Percentiles rank a stretch among this genome's conserved stretches.
Evolutionary conservation across 2,888 invertebrate genomes (phyloP).

Genomic region (Anthophora plumipes): DNA sequence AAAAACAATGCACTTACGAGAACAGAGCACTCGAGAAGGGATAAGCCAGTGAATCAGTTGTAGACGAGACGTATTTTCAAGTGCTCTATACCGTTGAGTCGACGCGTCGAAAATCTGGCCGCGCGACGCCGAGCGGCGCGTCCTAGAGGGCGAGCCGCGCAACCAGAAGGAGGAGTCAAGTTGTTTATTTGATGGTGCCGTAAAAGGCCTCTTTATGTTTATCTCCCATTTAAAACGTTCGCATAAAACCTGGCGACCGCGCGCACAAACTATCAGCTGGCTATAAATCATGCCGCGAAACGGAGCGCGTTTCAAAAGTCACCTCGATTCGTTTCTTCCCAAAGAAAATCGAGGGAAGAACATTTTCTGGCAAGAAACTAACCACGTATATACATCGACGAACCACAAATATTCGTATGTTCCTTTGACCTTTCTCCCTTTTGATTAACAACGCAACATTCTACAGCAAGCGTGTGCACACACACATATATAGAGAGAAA

Average conservation of each 20-base stretch:
- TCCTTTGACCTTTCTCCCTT: too few relatives aligned
- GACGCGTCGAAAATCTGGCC: constrained; percentile 48
- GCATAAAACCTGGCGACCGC: constrained; percentile 83
- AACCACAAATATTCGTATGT: too few relatives aligned
- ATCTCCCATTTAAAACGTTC: constrained; percentile 84
- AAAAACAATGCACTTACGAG: not conserved
- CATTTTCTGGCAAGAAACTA: too few relatives aligned
- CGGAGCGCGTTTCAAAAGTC: constrained; percentile 70
- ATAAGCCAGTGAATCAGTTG: not conserved
- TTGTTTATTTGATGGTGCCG: constrained; percentile 85
- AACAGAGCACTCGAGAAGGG: not conserved
- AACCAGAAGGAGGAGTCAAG: constrained; percentile 84
- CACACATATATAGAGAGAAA: too few relatives aligned
- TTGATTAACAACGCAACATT: too few relatives aligned
- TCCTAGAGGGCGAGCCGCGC: constrained; percentile 39
- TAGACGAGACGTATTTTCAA: constrained; percentile 30
- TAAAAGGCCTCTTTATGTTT: constrained; percentile 85
- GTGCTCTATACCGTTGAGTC: constrained; percentile 31
- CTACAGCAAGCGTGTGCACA: too few relatives aligned
- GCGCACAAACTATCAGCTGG: constrained; percentile 83
- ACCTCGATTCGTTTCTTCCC: constrained; percentile 61
- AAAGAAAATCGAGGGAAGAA: too few relatives aligned
- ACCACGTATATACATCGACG: too few relatives aligned
- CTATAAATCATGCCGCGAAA: constrained; percentile 83
- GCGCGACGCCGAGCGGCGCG: constrained; percentile 20